Base-by-base conservation (phyloP, 2,888 invertebrate species). In the Pammene aurita region DNA sequence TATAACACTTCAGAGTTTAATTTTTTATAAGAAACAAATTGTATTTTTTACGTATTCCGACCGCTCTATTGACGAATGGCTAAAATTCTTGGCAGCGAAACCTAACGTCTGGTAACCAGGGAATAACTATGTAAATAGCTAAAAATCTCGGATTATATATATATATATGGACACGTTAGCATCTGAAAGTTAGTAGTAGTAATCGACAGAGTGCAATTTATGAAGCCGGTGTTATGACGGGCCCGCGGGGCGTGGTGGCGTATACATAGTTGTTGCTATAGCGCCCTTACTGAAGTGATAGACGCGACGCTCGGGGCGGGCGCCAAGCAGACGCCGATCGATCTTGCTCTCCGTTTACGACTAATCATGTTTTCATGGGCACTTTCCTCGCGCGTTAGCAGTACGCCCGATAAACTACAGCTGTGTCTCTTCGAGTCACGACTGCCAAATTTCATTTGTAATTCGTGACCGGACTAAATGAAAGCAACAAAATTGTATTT, bases 251-350 rank as follows among this genome's bases (percentile, higher is more conserved):
- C 52, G 58, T 44, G 57, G 58, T 35, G 63, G 57, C 63, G 50
- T n/a, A n/a, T n/a, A n/a, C n/a, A n/a, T n/a, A n/a, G 56, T 66
- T 50, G 62, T 64, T 50, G 63, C 67, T 63, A 63, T 48, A 44
- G 63, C 14, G 44, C 68, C 52, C 63, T 52, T 35, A 35, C 35
- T 67, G 62, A 71, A 73, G 78, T 74, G 78, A 74, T 60, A 77
- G 78, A 64, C 78, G 76, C 61, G 60, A 35, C 63, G 68, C 76
- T 77, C 85, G 85, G 67, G 71, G 67, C 76, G 77, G 86, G 85
- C 90, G 89, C 87, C 88, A 77, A 73, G 73, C 77, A 80, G 89
- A 83, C 87, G 87, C 82, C 84, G 81, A 90, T 90, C 89, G 90
- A 91, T 90, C 85, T 83, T 71, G 81, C 84, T 80, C 80, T 73